Base-by-base conservation (phyloP, 2,797 vertebrate species). In the Sebastes trivittatus region DNA sequence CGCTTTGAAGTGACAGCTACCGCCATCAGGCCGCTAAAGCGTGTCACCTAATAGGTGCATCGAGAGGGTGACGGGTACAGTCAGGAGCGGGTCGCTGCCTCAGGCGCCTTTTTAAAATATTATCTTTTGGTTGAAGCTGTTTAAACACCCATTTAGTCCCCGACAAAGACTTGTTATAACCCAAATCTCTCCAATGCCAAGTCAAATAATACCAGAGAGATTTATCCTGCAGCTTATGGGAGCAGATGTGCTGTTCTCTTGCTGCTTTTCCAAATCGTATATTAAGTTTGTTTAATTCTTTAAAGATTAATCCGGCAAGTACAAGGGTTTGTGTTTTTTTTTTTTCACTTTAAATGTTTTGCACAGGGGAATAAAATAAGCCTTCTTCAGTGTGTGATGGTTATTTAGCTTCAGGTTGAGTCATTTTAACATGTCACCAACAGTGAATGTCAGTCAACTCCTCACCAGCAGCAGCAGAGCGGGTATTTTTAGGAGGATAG, bases 1-100 rank as follows among this genome's bases (percentile, higher is more conserved):
- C 46, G 7, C 82, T 85, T 81, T 78, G 73, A 82, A 83, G 78
- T 87, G 85, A 89, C 88, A 75, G 82, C 38, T 1, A 18, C 65
- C n/a, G 52, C 67, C 81, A 80, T 73, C 83, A 63, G 72, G 65
- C 65, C 22, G 36, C 65, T 79, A n/a, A 61, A 65, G 68, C 55
- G 22, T 36, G 73, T 61, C 80, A 72, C 34, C 81, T 82, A 66
- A 83, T 58, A 66, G 78, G 77, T 63, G 67, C 72, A 55, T 78
- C 2, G 22, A 18, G 64, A 69, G 30, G 61, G 46, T 22, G 80
- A 60, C 58, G 46, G 71, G 60, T 63, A 18, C 36, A 38, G 72
- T 69, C 32, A n/a, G 54, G 23, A 32, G 64, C 18, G 62, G 63
- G 71, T 20, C 38, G 20, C 27, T 4, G 66, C 69, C 60, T 46